phyloP scores from a whole-genome alignment of 2,797 vertebrate genomes.

The Acrossocheilus wenchowensis region DNA sequence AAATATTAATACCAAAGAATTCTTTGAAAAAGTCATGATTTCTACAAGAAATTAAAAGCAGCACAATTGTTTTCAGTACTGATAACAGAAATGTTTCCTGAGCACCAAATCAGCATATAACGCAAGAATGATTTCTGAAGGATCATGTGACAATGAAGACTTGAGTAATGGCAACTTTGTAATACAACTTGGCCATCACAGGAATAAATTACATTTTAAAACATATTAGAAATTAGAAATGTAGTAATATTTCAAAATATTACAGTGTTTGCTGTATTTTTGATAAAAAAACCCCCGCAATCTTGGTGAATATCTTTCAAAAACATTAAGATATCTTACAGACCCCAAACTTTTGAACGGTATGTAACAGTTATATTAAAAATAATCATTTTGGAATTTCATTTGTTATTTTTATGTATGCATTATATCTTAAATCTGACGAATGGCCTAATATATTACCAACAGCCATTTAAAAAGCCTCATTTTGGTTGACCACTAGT shows the following conservation, averaged over 20 bases:
- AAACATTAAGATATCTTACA: not conserved
- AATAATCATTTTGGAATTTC: too few species aligned
- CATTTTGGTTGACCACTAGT: not conserved
- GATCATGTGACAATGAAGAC: not conserved
- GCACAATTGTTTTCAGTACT: not conserved
- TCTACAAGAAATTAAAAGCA: not conserved
- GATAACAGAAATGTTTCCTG: too few species aligned
- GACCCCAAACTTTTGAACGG: not conserved
- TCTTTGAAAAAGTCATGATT: not conserved
- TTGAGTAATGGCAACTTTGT: not conserved
- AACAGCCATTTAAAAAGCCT: not conserved
- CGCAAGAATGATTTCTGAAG: not conserved
- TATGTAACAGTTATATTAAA: not conserved
- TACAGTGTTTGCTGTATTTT: not conserved
- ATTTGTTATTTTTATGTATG: too few species aligned
- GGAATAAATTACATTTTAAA: not conserved
- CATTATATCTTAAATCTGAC: too few species aligned
- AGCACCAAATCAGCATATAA: not conserved
- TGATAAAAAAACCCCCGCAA: not conserved
- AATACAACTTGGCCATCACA: not conserved
- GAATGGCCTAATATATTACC: not conserved
- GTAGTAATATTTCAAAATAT: not conserved
- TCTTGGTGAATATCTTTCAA: not conserved
- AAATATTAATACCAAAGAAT: not conserved
- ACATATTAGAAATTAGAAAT: not conserved